A percentile compares a stretch with the other conserved stretches of the same genome.
Conservation (phyloP, 2,797 vertebrate genomes). For the Semotilus atromaculatus region DNA sequence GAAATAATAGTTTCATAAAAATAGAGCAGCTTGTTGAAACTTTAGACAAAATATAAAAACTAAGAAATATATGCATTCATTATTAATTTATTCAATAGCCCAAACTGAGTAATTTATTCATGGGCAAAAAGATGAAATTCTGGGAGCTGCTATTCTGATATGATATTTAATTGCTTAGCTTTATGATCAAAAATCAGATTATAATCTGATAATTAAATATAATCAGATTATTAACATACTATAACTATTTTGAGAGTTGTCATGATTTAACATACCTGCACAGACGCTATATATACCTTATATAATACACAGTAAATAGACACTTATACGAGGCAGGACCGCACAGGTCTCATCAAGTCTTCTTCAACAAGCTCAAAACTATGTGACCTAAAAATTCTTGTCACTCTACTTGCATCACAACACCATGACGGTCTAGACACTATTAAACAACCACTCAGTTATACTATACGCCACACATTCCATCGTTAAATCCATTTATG, state of each 20-base stretch:
- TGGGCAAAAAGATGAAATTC: not conserved
- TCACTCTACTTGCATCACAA: not conserved
- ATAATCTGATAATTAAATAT: too few species aligned
- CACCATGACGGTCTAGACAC: not conserved
- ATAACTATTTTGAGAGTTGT: not conserved
- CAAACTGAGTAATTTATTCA: not conserved
- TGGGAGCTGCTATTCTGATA: too few species aligned
- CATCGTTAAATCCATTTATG: slow-evolving; percentile 1
- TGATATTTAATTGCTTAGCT: not conserved
- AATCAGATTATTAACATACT: not conserved
- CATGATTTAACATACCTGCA: not conserved
- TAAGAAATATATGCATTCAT: not conserved
- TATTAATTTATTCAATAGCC: not conserved
- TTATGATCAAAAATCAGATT: too few species aligned
- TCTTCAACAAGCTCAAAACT: not conserved
- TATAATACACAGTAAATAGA: not conserved
- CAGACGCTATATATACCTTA: not conserved
- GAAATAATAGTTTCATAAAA: not conserved
- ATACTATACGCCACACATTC: not conserved
- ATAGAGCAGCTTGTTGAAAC: not conserved
- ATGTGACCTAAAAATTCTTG: not conserved
- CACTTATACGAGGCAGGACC: not conserved
- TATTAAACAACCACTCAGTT: not conserved
- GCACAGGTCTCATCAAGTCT: not conserved
- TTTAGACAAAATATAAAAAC: not conserved